Conservation (phyloP, 2,113 vertebrate species). For the Panthera leo region DNA sequence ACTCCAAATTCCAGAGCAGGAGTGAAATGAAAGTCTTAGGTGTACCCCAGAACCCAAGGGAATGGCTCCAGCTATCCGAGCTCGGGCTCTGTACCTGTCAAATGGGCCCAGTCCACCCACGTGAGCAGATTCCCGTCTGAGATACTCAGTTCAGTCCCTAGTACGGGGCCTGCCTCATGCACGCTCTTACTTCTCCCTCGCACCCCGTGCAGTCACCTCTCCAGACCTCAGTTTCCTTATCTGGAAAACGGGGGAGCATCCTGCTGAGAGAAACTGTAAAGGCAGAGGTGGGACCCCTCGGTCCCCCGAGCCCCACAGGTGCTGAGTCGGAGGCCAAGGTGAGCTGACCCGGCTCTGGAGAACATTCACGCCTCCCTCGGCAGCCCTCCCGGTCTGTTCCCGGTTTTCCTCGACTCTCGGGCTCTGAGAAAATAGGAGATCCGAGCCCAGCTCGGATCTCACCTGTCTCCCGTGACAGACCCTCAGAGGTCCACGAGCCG, state of each 20-base stretch:
- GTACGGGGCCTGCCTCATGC: accelerated
- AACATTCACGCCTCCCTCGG: accelerated
- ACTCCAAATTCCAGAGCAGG: not conserved
- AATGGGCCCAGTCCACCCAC: not conserved
- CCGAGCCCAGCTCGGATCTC: not conserved
- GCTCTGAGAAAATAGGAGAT: no score
- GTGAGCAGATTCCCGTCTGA: not conserved
- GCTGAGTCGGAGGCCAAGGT: not conserved
- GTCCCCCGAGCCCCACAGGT: not conserved
- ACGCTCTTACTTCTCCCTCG: accelerated
- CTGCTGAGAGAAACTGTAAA: not conserved
- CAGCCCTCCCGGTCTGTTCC: not conserved
- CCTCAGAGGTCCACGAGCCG: not conserved
- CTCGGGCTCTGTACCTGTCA: not conserved
- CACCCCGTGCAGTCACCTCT: accelerated
- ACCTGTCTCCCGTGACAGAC: not conserved
- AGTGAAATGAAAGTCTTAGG: not conserved
- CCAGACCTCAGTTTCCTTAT: not conserved
- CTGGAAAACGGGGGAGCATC: not conserved
- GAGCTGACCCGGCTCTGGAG: no score
- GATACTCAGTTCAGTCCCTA: accelerated
- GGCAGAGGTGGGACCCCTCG: not conserved
- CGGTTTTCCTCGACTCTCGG: not conserved
- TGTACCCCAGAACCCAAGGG: not conserved
- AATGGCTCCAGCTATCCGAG: accelerated